phyloP scores from a whole-genome alignment of 1,140 invertebrate species.

The Paraescarpia echinospica region DNA sequence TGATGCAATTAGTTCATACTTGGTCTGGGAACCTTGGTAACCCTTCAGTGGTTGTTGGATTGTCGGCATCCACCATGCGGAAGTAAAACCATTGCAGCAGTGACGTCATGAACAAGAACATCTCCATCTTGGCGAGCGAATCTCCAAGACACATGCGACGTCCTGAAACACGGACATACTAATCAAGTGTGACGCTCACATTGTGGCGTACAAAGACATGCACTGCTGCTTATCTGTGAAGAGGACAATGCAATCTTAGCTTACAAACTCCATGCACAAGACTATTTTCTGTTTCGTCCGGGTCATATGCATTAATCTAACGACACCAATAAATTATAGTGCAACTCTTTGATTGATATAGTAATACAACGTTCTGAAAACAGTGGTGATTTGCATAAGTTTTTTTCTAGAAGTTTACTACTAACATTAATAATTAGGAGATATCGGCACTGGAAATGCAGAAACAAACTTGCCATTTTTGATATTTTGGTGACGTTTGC shows the following conservation, averaged over 20 bases:
- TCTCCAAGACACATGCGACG: slow-evolving; percentile 36
- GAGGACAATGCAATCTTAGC: no score
- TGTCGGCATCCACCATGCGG: not conserved
- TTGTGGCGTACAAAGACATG: not conserved
- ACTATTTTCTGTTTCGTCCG: not conserved
- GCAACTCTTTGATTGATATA: no score
- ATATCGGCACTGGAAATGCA: no score
- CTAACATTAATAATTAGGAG: no score
- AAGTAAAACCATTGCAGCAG: slow-evolving; percentile 36
- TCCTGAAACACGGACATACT: slow-evolving; percentile 24
- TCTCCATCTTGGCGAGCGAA: slow-evolving; percentile 35
- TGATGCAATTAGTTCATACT: not conserved
- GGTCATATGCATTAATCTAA: no score
- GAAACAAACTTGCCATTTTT: no score
- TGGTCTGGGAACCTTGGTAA: not conserved
- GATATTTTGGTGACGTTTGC: no score
- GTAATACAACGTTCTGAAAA: no score
- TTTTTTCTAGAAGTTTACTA: no score
- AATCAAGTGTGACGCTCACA: not conserved
- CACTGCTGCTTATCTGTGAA: no score
- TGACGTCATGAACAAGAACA: slow-evolving; percentile 36
- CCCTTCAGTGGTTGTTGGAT: not conserved
- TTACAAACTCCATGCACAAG: not conserved
- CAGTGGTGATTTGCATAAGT: no score
- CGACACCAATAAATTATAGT: not conserved